A percentile compares a stretch with the other conserved stretches of the same genome.
Evolutionary conservation across 2,797 vertebrate genomes (phyloP).

Genomic region (Leptatherina wallacei): DNA sequence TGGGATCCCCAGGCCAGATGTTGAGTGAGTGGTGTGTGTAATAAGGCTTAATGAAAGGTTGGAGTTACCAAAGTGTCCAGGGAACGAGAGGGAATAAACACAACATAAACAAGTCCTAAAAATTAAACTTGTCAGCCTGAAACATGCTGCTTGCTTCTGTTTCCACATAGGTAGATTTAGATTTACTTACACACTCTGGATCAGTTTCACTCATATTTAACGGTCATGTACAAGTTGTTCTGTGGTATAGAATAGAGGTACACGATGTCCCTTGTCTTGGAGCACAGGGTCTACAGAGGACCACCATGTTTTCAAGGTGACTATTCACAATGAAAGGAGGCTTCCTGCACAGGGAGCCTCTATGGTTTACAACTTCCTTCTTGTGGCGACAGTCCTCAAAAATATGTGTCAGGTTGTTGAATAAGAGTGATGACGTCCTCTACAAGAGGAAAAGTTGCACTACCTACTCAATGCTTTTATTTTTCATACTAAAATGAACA

Average conservation of each 20-base stretch:
- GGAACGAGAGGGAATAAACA: slow-evolving; percentile 82
- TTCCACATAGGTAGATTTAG: slow-evolving; percentile 16
- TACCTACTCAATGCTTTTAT: slow-evolving; percentile 27
- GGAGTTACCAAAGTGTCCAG: slow-evolving; percentile 77
- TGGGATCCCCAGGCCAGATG: slow-evolving; percentile 82
- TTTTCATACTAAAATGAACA: slow-evolving; percentile 28
- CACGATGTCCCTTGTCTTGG: slow-evolving; percentile 24
- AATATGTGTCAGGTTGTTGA: slow-evolving; percentile 83
- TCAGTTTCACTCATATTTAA: slow-evolving; percentile 15
- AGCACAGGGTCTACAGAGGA: slow-evolving; percentile 61
- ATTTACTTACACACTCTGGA: background rate
- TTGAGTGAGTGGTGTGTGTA: slow-evolving; percentile 79
- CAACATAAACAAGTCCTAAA: slow-evolving; percentile 84
- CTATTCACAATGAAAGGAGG: slow-evolving; percentile 77
- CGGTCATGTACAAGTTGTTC: background rate
- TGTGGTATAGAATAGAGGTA: slow-evolving; percentile 6
- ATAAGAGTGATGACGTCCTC: slow-evolving; percentile 78
- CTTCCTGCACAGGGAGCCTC: slow-evolving; percentile 82
- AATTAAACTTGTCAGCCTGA: slow-evolving; percentile 71
- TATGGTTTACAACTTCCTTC: slow-evolving; percentile 87
- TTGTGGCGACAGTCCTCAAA: slow-evolving; percentile 83
- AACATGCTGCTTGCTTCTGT: slow-evolving; percentile 53
- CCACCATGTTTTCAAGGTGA: slow-evolving; percentile 79
- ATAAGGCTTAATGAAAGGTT: slow-evolving; percentile 84
- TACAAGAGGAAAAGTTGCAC: slow-evolving; percentile 50